Percentiles rank a stretch among this genome's conserved stretches.
These are phyloP conservation scores for Galerucella pusilla DNA, from an alignment of 2,888 invertebrate genomes.

Conservation along the genomic window DNA sequence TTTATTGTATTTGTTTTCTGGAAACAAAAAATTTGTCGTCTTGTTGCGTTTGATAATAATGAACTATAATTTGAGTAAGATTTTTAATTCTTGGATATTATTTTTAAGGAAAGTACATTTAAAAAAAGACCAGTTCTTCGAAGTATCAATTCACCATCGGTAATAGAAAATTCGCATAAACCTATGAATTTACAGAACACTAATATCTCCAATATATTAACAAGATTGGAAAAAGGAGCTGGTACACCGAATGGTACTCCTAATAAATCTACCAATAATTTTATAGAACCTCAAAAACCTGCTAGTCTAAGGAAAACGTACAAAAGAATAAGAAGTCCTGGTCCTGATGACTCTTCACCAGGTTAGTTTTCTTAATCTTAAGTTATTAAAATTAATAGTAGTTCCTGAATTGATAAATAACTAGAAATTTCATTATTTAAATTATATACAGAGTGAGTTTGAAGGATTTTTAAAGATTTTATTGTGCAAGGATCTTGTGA, in stretches of 20 bases:
- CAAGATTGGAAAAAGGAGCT: constrained; percentile 1
- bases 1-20: no score
- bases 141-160: constrained; percentile 22
- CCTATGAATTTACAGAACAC: background rate
- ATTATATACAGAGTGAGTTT: no score
- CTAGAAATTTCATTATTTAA: background rate
- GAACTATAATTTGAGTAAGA: no score
- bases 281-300: constrained; percentile 56
- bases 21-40: no score
- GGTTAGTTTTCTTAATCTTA: constrained; percentile 50
- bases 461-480: no score
- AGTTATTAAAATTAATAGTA: background rate
- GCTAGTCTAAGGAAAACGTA: constrained; percentile 59
- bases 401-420: background rate
- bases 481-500: no score
- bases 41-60: no score
- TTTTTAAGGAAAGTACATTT: constrained; percentile 24
- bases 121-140: constrained; percentile 25
- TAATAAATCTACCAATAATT: constrained; percentile 36
- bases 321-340: constrained; percentile 62
- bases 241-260: constrained; percentile 33
- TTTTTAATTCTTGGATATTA: background rate
- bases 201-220: background rate
- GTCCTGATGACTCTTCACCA: constrained; percentile 61
- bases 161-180: background rate